Base-by-base conservation (phyloP, 1,140 invertebrate species). In the Drosophila watanabei region DNA sequence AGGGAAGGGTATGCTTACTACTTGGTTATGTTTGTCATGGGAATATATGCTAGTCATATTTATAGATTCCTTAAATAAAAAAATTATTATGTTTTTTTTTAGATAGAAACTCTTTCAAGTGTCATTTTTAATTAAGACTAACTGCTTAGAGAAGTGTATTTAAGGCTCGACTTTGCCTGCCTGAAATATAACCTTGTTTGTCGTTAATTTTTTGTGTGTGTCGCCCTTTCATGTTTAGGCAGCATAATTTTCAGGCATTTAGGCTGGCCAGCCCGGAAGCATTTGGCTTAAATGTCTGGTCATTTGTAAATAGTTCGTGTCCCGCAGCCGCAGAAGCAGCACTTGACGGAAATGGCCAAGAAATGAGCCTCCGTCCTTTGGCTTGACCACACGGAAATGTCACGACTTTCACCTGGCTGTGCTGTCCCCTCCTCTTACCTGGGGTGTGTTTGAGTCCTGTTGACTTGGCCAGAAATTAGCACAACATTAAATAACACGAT, bases 401-500 rank as follows among this genome's bases (percentile, higher is more conserved):
- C 80, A 90, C 70, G 86, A 85, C 81, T 82, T 85, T 79, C 70
- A 88, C 85, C 85, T 88, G 84, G 51, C 49, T 18, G n/a, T n/a
- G 16, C 18, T 2, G 30, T n/a, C n/a, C n/a, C n/a, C n/a, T n/a
- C 18, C 18, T 14, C 43, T 28, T 11, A 39, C 39, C 68, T 33
- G 66, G 60, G 56, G 79, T 70, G 79, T 76, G 63, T 57, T 73
- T 51, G 49, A 2, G 32, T 52, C 65, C 51, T 58, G 71, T 82
- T 82, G 60, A 75, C 72, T 69, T 57, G 63, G 32, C 77, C 59
- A 84, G 82, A 92, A 92, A 92, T 92, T 92, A 92, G 89, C 89
- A 92, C 89, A 90, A 92, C 85, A 92, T 92, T 92, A 92, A 92
- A 92, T 92, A 79, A 92, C 89, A 92, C 72, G 89, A 92, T 92